Evolutionary conservation across 2,113 vertebrate genomes (phyloP), one percentile per base, ranked within the genome.

Genomic region (Rhombomys opimus): DNA sequence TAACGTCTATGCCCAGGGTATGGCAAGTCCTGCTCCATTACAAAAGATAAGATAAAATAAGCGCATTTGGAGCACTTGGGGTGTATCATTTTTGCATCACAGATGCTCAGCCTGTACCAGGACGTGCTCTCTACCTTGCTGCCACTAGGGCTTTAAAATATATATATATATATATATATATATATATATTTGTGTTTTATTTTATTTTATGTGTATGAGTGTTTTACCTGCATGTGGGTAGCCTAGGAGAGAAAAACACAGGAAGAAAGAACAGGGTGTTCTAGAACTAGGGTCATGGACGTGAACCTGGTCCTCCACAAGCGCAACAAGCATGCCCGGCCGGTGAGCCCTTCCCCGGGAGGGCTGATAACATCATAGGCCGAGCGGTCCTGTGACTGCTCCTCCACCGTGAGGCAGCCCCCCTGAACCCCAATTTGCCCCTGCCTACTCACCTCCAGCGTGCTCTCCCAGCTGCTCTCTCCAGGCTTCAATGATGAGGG

Each of bases 401-500:
- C 75, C 46, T 22, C 57, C 57, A 13, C 57, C 35, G 13, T 68
- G 25, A 85, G 70, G 59, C 22, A 73, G 57, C 52, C 46, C 4
- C n/a, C 61, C 89, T 77, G 38, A 10, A 57, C 20, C 52, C 68
- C 54, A 30, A n/a, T 11, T 8, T 8, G 30, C 7, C 54, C 67
- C 38, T 0, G n/a, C 50, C 1, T 12, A n/a, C 97, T 89, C 98
- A 99, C 99, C 99, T 98, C 98, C 98, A 38, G 98, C 98, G 68
- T 95, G 98, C 0, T 98, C 98, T 1, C 97, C 95, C 8, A 98
- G 97, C 25, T 99, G 67, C 97, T 99, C 98, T 57, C 98, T 98
- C 99, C 99, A 99, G 14, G 99, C 99, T 87, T 99, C 99, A 0
- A 99, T 98, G 80, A 99, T 99, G 86, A 99, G 98, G 27, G 99